Evolutionary conservation across 1,140 invertebrate genomes (phyloP), one percentile per base, ranked within the genome.

Genomic region (Hydropsyche tenuis): DNA sequence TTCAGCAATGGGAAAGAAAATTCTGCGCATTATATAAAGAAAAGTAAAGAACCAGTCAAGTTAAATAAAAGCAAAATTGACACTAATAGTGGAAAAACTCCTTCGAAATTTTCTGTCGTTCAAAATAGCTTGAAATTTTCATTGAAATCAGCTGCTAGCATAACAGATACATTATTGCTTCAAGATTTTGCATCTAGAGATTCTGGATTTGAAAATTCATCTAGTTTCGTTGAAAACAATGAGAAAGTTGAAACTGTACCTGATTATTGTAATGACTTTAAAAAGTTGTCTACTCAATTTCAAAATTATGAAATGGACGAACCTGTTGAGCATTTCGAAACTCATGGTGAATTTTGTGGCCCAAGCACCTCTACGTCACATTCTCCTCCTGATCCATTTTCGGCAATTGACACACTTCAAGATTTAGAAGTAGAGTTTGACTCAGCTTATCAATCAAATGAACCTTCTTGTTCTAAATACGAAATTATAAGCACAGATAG

Each of bases 401-500:
- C 68, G 18, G 63, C 72, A 1, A 78, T 81, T 1, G 79, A 80
- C 3, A 80, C 81, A 0, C 78, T 85, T 25, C 85, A 85, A 27
- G 83, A 86, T 65, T 69, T 86, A 14, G 85, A 86, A 69, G 80
- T 81, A 56, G 84, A 84, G 73, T 83, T 85, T 14, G 82, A 83
- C 1, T 27, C 51, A 7, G 77, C 78, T 0, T 80, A 82, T 11
- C 81, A 81, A 27, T 82, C 82, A 22, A 81, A 82, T 11, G 79
- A 81, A n/a, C 83, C 82, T 56, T 81, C 81, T 0, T 82, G 83
- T 62, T 82, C 81, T 0, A 85, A 85, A 78, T 86, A 85, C 37
- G 85, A 86, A 72, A 84, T 86, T 0, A 84, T 86, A 25, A 84
- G 83, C 1, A 86, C 85, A 0, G 85, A 86, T 53, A 85, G 83